Base-by-base conservation (phyloP, 2,888 invertebrate genomes). In the Steinernema carpocapsae region DNA sequence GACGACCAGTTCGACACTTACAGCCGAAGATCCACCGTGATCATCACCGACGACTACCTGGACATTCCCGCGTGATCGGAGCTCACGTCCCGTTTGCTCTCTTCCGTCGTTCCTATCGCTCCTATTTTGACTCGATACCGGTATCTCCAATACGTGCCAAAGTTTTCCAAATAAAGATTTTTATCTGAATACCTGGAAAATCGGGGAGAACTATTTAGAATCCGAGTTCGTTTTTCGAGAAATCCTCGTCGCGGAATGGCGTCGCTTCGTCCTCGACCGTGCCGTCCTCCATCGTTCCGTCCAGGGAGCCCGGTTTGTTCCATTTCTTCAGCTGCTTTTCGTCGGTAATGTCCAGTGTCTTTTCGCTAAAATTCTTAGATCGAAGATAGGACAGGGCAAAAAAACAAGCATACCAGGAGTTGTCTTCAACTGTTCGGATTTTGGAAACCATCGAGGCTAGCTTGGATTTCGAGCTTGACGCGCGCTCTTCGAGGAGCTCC, bases 21-120 rank as follows among this genome's bases (percentile, higher is more conserved):
- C 70, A 76, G 75, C 70, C 78, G 74, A 14, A 43, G 74, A 37
- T 78, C 77, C 17, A 77, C 77, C 29, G 73, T 77, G 22, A 64
- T 77, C 42, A 56, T 77, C 26, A 77, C 74, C 43, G 77, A 77
- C 32, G 77, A 77, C 37, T 74, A 71, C 51, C 45, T 70, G 26
- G 37, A 64, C 64, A 64, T 64, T 64, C 64, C 64, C 6, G 64
- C 32, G n/a, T 64, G 37, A 64, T 64, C 64, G 12, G 29, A 32
- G 64, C 64, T 64, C 64, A 64, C 64, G 17, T 29, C 64, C 19
- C n/a, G 3, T 19, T 56, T 4, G 2, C 12, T 24, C 56, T 24
- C 64, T 64, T 17, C 32, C 24, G 24, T 19, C 64, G 32, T 14
- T 48, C 37, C n/a, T n/a, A n/a, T 43, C 48, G n/a, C 17, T 48